Evolutionary conservation across 2,797 vertebrate species (phyloP), one percentile per base, ranked within the genome.

Genomic region (Lerista edwardsae): DNA sequence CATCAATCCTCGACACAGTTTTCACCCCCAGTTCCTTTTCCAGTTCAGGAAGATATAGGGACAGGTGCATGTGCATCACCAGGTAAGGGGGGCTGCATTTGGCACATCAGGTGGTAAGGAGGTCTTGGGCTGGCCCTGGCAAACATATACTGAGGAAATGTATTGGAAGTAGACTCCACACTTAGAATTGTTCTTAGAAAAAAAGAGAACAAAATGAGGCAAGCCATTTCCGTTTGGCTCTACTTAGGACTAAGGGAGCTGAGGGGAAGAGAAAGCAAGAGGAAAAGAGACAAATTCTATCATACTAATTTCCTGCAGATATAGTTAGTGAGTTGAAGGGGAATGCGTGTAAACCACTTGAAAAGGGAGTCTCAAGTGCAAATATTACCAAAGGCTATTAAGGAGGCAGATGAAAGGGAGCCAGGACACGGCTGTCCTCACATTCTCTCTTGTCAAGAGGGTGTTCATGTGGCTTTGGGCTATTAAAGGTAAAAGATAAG

Each of bases 331-430:
- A 82, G 64, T 71, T 84, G n/a, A 71, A 90, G 57, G 29, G 77
- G 80, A 84, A 91, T 78, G 27, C 23, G 75, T 47, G 68, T 61
- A 61, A 80, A 10, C 34, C 34, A 36, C 90, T 89, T 85, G 61
- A 72, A 88, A 92, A 83, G 44, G 79, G 85, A 41, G 57, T 84
- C 85, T 92, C 29, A 86, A 71, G 47, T 14, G 23, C 57, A 71
- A 89, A 69, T 55, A 82, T 90, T 86, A 83, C 74, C 68, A 86
- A 87, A 89, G 83, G 81, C 75, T 47, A 69, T 79, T 88, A 64
- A 62, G 88, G 75, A 90, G 80, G 57, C 59, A 90, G 88, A 89
- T 87, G 68, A 92, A 92, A 89, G 81, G 29, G 85, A 83, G 67
- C 34, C 67, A 73, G 21, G 1, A 75, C 0, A 27, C 17, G 47